These are phyloP conservation scores for Otus scops DNA, from an alignment of 2,797 vertebrate genomes.

Conservation along the genomic window DNA sequence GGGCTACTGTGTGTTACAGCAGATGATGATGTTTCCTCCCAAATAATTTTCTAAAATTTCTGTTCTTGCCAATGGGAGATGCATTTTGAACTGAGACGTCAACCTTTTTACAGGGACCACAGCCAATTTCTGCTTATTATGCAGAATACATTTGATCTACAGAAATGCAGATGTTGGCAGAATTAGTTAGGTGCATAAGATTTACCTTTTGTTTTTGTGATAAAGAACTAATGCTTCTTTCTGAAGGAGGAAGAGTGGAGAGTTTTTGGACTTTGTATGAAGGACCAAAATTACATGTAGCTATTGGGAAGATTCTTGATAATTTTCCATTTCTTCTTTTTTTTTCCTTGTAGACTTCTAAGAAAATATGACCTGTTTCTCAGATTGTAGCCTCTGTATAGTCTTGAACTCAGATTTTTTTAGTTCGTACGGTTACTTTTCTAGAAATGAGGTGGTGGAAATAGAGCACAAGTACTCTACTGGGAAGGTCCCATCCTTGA, in stretches of 20 bases:
- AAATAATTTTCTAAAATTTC: rapidly evolving
- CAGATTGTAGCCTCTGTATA: background rate
- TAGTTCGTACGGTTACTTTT: background rate
- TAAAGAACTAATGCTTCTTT: background rate
- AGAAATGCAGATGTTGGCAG: background rate
- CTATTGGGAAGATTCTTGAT: background rate
- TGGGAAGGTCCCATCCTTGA: background rate
- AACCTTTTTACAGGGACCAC: background rate
- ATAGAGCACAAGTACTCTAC: rapidly evolving
- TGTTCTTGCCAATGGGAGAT: background rate
- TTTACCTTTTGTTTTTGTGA: rapidly evolving
- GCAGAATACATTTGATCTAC: background rate
- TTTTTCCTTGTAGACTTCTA: background rate
- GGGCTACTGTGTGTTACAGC: background rate
- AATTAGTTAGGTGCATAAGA: background rate
- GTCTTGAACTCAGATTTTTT: background rate
- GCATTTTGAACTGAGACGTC: background rate
- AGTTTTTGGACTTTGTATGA: background rate
- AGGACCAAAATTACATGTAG: background rate
- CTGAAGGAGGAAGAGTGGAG: background rate
- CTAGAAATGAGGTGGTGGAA: background rate
- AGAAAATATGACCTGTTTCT: background rate
- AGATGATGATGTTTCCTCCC: background rate
- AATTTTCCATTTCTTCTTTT: rapidly evolving
- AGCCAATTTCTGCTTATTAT: background rate